A percentile compares a stretch with the other conserved stretches of the same genome.
These are phyloP conservation scores for Atherix ibis DNA, from an alignment of 2,888 invertebrate genomes.

Conservation along the genomic window DNA sequence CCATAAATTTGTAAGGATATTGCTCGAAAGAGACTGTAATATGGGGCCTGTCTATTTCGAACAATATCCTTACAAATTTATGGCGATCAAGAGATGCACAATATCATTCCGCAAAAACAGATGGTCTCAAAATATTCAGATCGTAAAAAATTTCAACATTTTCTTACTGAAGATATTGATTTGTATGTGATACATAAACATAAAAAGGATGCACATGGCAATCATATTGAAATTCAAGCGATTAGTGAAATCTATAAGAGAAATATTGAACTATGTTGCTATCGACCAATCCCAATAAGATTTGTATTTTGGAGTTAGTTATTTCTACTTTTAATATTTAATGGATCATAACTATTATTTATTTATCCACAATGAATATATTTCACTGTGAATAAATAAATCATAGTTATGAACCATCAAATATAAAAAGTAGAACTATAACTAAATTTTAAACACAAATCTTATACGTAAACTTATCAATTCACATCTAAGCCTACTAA, in stretches of 20 bases:
- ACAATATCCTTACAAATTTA: slow-evolving; percentile 81
- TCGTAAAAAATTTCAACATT: slow-evolving; percentile 72
- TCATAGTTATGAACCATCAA: slow-evolving; percentile 61
- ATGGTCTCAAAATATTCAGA: slow-evolving; percentile 72
- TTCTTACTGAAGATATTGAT: slow-evolving; percentile 77
- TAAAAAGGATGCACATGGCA: slow-evolving; percentile 65
- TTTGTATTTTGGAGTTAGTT: too few species aligned
- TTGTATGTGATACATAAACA: slow-evolving; percentile 69
- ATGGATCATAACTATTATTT: too few species aligned
- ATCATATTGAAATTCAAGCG: slow-evolving; percentile 82
- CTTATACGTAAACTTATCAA: too few species aligned
- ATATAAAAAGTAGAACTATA: too few species aligned
- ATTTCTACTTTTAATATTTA: too few species aligned
- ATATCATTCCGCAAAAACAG: slow-evolving; percentile 62
- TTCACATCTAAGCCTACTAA: too few species aligned
- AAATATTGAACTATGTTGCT: slow-evolving; percentile 63
- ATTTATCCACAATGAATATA: slow-evolving; percentile 80
- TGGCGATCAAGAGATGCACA: slow-evolving; percentile 82
- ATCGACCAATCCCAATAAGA: too few species aligned
- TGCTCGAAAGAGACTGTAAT: slow-evolving; percentile 70
- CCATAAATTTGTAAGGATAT: too few species aligned
- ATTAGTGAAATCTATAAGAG: slow-evolving; percentile 80
- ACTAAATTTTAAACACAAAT: too few species aligned
- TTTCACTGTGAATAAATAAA: slow-evolving; percentile 58
- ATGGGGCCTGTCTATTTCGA: slow-evolving; percentile 77